Evolutionary conservation across 2,113 vertebrate genomes (phyloP), one percentile per base, ranked within the genome.

Genomic region (Anthoscopus minutus): DNA sequence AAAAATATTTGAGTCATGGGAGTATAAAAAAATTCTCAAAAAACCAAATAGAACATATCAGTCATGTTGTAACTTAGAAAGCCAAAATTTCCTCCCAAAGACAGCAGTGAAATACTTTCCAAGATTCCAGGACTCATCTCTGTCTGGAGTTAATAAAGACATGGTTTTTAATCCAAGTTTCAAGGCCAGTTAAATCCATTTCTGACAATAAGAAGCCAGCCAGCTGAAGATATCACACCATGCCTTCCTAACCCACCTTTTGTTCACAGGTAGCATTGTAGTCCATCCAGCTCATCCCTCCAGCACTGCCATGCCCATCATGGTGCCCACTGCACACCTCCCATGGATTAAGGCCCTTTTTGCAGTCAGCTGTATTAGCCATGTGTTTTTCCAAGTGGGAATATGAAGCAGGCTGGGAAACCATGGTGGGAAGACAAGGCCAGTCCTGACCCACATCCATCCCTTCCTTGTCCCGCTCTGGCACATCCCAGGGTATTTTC

Each of bases 51-150:
- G 94, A 98, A 97, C 73, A 93, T 86, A 97, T 97, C 97, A 96
- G 94, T 97, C 96, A 94, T 96, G 74, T 92, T 88, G 80, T 74
- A 96, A 94, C 96, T 94, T 95, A 82, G 86, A 95, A 96, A 96
- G 93, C 92, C 96, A 96, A 93, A 94, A 93, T 94, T 96, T 96
- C 93, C 87, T 95, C 92, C 69, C 94, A 88, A 95, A 97, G 94
- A 95, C 96, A 92, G 92, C 96, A 97, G 73, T 66, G 67, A 97
- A 96, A 95, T 82, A 96, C 88, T 94, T 98, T 97, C 97, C 97
- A 97, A 96, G 92, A 94, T 92, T 87, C 95, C 87, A 97, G 80
- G 94, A 93, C 4, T n/a, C 96, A 97, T 97, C 97, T 95, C 96
- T 96, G 96, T 92, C 94, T 96, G 92, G 94, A 97, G 91, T 71